A percentile compares a stretch with the other conserved stretches of the same genome.
Evolutionary conservation across 2,888 invertebrate genomes (phyloP).

Genomic region (Drymonia ruficornis): DNA sequence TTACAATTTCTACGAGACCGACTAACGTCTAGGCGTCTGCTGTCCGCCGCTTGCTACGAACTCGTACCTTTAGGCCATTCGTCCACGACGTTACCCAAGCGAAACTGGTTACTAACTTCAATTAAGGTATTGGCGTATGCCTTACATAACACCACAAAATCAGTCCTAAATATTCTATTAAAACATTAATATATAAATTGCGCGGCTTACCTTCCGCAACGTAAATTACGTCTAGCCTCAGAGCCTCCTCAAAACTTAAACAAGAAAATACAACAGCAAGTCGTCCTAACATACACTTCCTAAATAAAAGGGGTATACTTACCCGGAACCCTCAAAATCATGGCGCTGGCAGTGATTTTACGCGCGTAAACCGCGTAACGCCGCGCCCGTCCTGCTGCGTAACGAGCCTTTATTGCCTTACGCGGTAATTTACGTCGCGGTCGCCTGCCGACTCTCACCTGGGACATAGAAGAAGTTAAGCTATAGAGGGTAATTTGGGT

Average conservation of each 20-base stretch:
- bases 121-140: too few species aligned
- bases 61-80: too few species aligned
- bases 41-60: too few species aligned
- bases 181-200: too few species aligned
- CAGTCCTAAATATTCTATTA: too few species aligned
- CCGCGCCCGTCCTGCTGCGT: conserved; percentile 21
- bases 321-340: conserved; percentile 1
- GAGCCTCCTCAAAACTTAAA: neutral
- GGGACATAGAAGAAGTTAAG: conserved; percentile 28
- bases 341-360: conserved; percentile 1
- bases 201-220: too few species aligned
- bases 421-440: conserved; percentile 53
- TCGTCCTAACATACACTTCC: conserved; percentile 1
- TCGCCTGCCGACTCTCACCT: conserved; percentile 46
- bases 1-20: too few species aligned
- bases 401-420: conserved; percentile 55
- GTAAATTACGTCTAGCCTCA: too few species aligned
- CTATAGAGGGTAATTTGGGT: neutral
- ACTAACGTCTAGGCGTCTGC: too few species aligned
- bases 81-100: too few species aligned
- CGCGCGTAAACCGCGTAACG: neutral
- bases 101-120: too few species aligned
- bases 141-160: too few species aligned
- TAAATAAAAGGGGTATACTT: neutral
- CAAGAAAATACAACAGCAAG: neutral